Conservation (phyloP, 30 jellyfish, hydroid and myxozoan genomes). For the Pelagia noctiluca region DNA sequence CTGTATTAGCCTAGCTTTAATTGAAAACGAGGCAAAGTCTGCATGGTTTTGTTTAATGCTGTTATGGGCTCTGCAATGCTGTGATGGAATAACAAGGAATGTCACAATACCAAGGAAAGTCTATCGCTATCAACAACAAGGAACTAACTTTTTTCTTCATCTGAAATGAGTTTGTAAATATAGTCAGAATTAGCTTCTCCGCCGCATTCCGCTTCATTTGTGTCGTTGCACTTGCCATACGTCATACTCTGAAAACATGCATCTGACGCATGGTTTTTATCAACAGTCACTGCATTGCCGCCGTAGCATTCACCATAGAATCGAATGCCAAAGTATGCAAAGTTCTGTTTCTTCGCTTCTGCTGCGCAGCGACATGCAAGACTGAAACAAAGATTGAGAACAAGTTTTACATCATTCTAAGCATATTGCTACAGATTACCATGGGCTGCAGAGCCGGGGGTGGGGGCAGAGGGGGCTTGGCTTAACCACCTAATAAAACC, state of each 20-base stretch:
- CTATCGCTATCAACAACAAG: background rate
- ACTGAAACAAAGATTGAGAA: conserved; percentile 3
- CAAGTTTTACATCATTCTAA: too few species aligned
- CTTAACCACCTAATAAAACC: too few species aligned
- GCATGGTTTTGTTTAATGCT: too few species aligned
- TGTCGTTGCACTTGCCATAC: conserved; percentile 64
- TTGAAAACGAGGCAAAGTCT: too few species aligned
- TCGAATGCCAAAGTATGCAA: conserved; percentile 57
- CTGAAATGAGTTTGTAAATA: conserved; percentile 33
- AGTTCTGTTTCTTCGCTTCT: conserved; percentile 48
- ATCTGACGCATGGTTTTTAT: conserved; percentile 16
- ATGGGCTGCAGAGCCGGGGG: background rate
- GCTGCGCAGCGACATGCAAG: conserved; percentile 75
- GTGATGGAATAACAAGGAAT: background rate
- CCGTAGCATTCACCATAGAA: conserved; percentile 71
- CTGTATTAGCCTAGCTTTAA: too few species aligned
- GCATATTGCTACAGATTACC: background rate
- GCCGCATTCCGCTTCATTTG: conserved; percentile 76
- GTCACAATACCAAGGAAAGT: background rate
- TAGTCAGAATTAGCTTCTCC: conserved; percentile 76
- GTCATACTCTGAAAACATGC: conserved; percentile 63
- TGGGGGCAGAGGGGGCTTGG: too few species aligned
- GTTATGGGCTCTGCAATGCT: background rate
- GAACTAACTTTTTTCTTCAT: conserved; percentile 31
- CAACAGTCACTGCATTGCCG: conserved; percentile 39